Evolutionary conservation across 2,888 invertebrate genomes (phyloP).

Genomic region (Horisme vitalbata): DNA sequence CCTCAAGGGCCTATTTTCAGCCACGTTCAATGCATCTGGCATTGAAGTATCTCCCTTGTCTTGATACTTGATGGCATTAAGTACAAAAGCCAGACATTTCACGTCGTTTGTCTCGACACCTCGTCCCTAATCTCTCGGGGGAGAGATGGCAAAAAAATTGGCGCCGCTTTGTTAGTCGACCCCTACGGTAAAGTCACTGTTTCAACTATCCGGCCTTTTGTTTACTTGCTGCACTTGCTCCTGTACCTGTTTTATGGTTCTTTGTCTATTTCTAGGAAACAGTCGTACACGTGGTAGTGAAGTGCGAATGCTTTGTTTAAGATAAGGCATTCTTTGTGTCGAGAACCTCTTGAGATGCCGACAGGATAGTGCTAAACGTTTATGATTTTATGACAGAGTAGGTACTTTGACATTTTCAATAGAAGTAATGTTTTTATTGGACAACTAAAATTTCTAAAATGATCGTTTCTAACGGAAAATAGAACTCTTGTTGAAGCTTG

Average conservation of each 20-base stretch:
- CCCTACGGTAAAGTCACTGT: slow-evolving; percentile 58
- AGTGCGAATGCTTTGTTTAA: slow-evolving; percentile 42
- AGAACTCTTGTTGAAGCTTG: not conserved
- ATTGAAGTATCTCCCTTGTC: slow-evolving; percentile 43
- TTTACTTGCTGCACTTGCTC: slow-evolving; percentile 62
- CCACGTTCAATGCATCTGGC: slow-evolving; percentile 26
- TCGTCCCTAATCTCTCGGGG: slow-evolving; percentile 56
- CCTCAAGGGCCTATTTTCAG: slow-evolving; percentile 32
- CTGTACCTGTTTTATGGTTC: slow-evolving; percentile 58
- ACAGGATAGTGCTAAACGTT: slow-evolving; percentile 33
- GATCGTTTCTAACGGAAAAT: slow-evolving; percentile 1
- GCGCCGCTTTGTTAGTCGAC: slow-evolving; percentile 59
- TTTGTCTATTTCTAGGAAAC: slow-evolving; percentile 59
- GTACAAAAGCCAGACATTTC: slow-evolving; percentile 76
- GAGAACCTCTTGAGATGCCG: slow-evolving; percentile 44
- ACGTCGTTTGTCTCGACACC: slow-evolving; percentile 76
- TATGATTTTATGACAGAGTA: slow-evolving; percentile 32
- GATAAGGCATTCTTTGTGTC: slow-evolving; percentile 45
- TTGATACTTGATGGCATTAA: slow-evolving; percentile 52
- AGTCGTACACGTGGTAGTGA: slow-evolving; percentile 60
- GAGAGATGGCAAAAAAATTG: slow-evolving; percentile 62
- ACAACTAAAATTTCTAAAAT: slow-evolving; percentile 2
- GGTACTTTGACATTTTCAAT: slow-evolving; percentile 4
- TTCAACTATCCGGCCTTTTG: slow-evolving; percentile 58
- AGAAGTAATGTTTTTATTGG: slow-evolving; percentile 11